phyloP scores from a whole-genome alignment of 2,888 invertebrate species.

The Silvanus unidentatus region DNA sequence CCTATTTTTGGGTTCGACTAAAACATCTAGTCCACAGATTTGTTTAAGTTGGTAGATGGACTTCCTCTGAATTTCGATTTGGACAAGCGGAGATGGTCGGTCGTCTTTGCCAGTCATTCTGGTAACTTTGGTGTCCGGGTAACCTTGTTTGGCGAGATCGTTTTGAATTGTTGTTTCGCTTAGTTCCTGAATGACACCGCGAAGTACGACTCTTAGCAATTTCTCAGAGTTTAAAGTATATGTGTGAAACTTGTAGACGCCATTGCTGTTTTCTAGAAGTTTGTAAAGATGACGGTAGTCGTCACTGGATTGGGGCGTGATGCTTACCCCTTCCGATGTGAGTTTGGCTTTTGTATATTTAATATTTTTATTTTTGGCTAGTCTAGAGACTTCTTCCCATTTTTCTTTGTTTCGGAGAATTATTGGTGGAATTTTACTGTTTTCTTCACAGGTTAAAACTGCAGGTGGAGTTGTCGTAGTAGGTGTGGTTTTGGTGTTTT shows the following conservation, averaged over 20 bases:
- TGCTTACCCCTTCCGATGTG: not conserved
- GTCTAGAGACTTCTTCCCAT: not conserved
- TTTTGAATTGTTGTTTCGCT: slow-evolving; percentile 30
- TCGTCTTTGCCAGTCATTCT: slow-evolving; percentile 36
- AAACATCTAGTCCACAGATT: slow-evolving; percentile 27
- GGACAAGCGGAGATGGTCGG: slow-evolving; percentile 26
- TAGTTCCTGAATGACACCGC: slow-evolving; percentile 36
- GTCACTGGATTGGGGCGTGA: not conserved
- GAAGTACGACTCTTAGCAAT: slow-evolving; percentile 42
- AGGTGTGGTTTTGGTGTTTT: too few relatives aligned
- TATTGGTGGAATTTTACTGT: too few relatives aligned
- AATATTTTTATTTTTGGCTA: not conserved
- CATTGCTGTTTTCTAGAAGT: not conserved
- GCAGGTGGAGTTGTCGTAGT: too few relatives aligned
- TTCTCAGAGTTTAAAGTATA: slow-evolving; percentile 39
- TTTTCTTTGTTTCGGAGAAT: too few relatives aligned
- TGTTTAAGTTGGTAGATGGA: slow-evolving; percentile 15
- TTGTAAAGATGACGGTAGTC: slow-evolving; percentile 4
- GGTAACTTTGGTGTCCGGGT: slow-evolving; percentile 41
- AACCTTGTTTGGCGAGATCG: slow-evolving; percentile 33
- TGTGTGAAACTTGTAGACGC: slow-evolving; percentile 33
- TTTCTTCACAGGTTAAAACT: too few relatives aligned
- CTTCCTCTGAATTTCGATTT: slow-evolving; percentile 31
- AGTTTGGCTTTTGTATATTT: slow-evolving; percentile 4
- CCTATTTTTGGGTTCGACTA: slow-evolving; percentile 37